These are phyloP conservation scores for Marisa cornuarietis DNA, from an alignment of 1,140 invertebrate species.

Conservation along the genomic window DNA sequence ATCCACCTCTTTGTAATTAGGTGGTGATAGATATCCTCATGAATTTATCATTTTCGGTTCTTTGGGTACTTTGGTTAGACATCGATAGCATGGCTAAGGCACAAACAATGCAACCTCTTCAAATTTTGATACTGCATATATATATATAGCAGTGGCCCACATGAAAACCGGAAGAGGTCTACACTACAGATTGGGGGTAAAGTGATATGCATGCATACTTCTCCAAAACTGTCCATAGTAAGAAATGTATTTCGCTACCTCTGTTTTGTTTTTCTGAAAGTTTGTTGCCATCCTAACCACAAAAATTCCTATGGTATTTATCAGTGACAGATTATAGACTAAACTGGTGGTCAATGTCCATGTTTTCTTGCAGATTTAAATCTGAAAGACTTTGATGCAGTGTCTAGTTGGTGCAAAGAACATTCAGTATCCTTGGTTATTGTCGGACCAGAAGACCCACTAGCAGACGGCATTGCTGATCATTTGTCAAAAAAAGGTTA, in stretches of 20 bases:
- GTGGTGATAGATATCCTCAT: too few relatives aligned
- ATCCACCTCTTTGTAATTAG: too few relatives aligned
- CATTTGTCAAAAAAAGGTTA: conserved; percentile 47
- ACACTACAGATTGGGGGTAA: too few relatives aligned
- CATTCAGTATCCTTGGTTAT: conserved; percentile 80
- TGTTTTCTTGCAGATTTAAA: conserved; percentile 61
- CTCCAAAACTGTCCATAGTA: too few relatives aligned
- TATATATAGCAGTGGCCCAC: too few relatives aligned
- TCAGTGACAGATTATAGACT: neutral
- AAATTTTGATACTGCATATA: too few relatives aligned
- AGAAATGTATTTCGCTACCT: neutral
- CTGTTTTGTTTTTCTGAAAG: neutral
- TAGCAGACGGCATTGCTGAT: conserved; percentile 77
- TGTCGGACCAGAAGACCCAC: conserved; percentile 92
- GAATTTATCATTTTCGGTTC: too few relatives aligned
- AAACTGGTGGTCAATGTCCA: neutral
- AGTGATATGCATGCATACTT: too few relatives aligned
- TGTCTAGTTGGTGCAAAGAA: conserved; percentile 80
- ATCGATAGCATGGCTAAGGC: too few relatives aligned
- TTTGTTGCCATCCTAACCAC: neutral
- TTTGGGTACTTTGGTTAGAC: too few relatives aligned
- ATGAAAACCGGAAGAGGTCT: too few relatives aligned
- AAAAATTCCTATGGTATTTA: neutral
- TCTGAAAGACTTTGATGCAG: conserved; percentile 65
- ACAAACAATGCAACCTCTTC: too few relatives aligned